Percentiles rank a stretch among this genome's conserved stretches.
Conservation (phyloP, 2,888 invertebrate genomes). For the Villa cingulata region DNA sequence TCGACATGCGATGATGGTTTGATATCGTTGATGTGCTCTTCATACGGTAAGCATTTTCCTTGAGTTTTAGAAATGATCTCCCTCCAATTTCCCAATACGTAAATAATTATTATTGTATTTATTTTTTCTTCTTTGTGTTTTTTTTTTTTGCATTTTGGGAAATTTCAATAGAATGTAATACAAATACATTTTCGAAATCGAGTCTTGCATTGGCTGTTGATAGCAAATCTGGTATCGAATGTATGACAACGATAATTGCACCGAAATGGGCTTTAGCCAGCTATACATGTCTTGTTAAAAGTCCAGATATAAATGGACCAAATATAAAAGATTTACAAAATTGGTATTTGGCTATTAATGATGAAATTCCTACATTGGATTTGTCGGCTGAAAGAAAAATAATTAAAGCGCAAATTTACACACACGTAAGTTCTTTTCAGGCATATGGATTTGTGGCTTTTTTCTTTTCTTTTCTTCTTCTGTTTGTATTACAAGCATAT, state of each 20-base stretch:
- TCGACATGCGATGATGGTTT: slow-evolving; percentile 35
- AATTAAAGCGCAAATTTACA: slow-evolving; percentile 5
- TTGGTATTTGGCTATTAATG: slow-evolving; percentile 14
- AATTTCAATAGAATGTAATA: slow-evolving; percentile 8
- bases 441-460: not conserved
- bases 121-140: not conserved
- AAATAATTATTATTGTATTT: too few species aligned
- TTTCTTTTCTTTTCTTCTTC: not conserved
- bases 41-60: slow-evolving; percentile 41
- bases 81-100: too few species aligned
- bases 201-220: slow-evolving; percentile 35
- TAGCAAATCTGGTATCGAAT: slow-evolving; percentile 35
- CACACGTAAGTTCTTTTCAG: slow-evolving; percentile 8
- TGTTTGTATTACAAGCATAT: too few species aligned
- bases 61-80: too few species aligned
- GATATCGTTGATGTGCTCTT: slow-evolving; percentile 43
- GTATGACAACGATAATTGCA: slow-evolving; percentile 38
- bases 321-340: slow-evolving; percentile 5
- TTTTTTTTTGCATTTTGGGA: too few species aligned
- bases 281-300: slow-evolving; percentile 33
- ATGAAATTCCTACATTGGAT: slow-evolving; percentile 4
- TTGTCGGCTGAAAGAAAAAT: slow-evolving; percentile 5
- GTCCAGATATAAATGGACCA: slow-evolving; percentile 7
- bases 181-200: slow-evolving; percentile 7
- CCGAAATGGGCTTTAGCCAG: slow-evolving; percentile 40